Base-by-base conservation (phyloP, 2,113 vertebrate species). In the Oreocharis arfaki region DNA sequence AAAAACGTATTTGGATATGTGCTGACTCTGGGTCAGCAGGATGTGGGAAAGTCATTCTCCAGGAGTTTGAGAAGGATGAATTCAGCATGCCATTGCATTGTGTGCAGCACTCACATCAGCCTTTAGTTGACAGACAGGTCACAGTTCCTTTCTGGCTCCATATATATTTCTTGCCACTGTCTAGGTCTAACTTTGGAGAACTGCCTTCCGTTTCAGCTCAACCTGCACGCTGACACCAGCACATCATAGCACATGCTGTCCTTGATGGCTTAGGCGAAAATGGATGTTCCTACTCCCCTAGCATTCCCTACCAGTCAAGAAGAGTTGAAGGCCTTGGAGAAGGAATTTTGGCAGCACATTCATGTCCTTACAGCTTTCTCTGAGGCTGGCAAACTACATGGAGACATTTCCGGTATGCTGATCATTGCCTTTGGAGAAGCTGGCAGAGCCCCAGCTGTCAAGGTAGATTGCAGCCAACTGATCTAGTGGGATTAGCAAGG, bases 371-470 rank as follows among this genome's bases (percentile, higher is more conserved):
- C 52, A 77, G 39, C 53, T 47, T 96, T 88, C 69, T 90, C 79
- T 56, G 68, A 74, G 85, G 37, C 82, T 74, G 73, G 41, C 67
- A 74, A 69, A n/a, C 33, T 76, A 55, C 0, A 1, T 39, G 32
- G 56, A 95, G 84, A 86, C 67, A 64, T 96, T 88, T 88, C 68
- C 17, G 44, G 82, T 93, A 94, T 90, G 82, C 92, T 39, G 79
- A 39, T 95, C 57, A 35, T 33, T 61, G 87, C 46, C 80, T 94
- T 76, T 85, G 59, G 87, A 91, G 82, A 91, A 80, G 63, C 59
- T 95, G 79, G 60, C 39, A 67, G 75, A 80, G 39, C 22, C 82
- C 39, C 95, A 92, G 55, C 92, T 96, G 91, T 96, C 85, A 86
- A 84, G 76, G 42, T 81, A 65, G 68, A 88, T 69, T 80, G 68